A percentile compares a stretch with the other conserved stretches of the same genome.
Evolutionary conservation across 2,113 vertebrate species (phyloP).

Genomic region (Chionomys nivalis): DNA sequence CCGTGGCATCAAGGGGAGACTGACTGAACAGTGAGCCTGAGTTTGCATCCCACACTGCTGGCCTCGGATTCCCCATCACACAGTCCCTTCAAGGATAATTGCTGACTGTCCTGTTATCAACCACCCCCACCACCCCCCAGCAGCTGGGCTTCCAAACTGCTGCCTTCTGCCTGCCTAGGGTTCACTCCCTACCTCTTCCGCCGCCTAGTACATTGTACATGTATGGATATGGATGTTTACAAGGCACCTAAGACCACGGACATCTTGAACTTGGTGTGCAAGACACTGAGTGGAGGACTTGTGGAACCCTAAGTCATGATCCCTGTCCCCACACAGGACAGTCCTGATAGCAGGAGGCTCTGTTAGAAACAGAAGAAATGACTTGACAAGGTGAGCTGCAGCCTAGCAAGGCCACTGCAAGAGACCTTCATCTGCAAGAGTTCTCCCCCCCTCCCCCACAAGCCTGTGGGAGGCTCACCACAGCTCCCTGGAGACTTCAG

Average conservation of each 20-base stretch:
- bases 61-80: background rate
- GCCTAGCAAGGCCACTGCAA: background rate
- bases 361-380: background rate
- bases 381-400: background rate
- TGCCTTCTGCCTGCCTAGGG: background rate
- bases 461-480: background rate
- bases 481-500: background rate
- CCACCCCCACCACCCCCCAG: background rate
- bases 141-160: slow-evolving; percentile 42
- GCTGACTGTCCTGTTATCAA: background rate
- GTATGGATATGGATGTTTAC: rapidly evolving
- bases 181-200: background rate
- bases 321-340: rapidly evolving
- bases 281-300: background rate
- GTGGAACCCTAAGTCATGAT: rapidly evolving
- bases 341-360: background rate
- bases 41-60: rapidly evolving
- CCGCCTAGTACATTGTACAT: rapidly evolving
- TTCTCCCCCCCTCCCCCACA: background rate
- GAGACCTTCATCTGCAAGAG: background rate
- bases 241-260: rapidly evolving
- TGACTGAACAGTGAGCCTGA: rapidly evolving
- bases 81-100: background rate
- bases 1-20: rapidly evolving
- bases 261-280: rapidly evolving